These are phyloP conservation scores for Cossypha dichroa DNA, from an alignment of 2,797 vertebrate species.

Conservation along the genomic window DNA sequence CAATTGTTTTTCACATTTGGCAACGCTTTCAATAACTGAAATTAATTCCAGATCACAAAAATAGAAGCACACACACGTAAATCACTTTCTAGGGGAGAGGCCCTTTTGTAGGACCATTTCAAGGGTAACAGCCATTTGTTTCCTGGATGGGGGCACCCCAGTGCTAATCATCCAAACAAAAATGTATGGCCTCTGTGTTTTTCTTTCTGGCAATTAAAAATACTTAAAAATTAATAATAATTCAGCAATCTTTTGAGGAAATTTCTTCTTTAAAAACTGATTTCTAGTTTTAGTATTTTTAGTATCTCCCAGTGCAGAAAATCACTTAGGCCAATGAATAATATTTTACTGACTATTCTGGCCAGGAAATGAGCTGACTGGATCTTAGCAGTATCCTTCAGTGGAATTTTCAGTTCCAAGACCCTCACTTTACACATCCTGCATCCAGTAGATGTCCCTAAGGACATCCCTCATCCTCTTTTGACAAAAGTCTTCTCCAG, in stretches of 20 bases:
- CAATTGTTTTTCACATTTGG: slow-evolving; percentile 78
- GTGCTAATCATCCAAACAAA: background rate
- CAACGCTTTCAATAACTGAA: slow-evolving; percentile 70
- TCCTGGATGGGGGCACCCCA: background rate
- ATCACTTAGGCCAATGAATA: background rate
- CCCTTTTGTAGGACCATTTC: background rate
- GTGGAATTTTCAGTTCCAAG: background rate
- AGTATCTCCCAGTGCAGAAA: background rate
- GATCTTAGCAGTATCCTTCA: background rate
- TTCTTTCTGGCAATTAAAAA: background rate
- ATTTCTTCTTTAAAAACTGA: background rate
- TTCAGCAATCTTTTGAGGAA: background rate
- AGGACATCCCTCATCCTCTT: background rate
- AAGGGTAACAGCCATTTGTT: background rate
- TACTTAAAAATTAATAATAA: background rate
- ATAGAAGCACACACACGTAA: slow-evolving; percentile 50
- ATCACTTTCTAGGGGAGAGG: slow-evolving; percentile 37
- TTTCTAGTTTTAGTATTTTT: background rate
- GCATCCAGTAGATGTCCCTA: background rate
- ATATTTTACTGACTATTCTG: background rate
- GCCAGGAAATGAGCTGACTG: background rate
- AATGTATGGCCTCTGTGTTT: background rate
- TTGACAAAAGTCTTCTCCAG: background rate
- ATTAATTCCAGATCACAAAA: slow-evolving; percentile 76
- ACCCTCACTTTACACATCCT: background rate